These are phyloP conservation scores for Drosophila biarmipes DNA, from an alignment of 1,140 invertebrate species.

Conservation along the genomic window DNA sequence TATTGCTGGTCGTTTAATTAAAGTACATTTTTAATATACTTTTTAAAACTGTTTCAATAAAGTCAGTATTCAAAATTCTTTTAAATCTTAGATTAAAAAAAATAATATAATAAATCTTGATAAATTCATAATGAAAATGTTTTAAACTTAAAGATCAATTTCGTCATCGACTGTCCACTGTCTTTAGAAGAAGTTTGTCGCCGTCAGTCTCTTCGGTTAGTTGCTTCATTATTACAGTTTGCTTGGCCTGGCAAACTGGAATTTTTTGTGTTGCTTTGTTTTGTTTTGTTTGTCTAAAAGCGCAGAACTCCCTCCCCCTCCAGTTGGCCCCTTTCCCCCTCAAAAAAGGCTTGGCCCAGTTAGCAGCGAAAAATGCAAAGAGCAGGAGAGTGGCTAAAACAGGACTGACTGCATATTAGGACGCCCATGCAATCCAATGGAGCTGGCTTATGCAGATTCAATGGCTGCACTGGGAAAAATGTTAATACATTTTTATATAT, in stretches of 20 bases:
- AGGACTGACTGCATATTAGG: conserved; percentile 68
- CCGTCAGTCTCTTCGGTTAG: conserved; percentile 22
- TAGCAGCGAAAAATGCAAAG: conserved; percentile 46
- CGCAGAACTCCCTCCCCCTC: conserved; percentile 12
- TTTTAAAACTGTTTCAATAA: background rate
- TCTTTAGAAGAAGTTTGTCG: conserved; percentile 28
- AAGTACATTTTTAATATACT: too few species aligned
- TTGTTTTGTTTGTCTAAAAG: conserved; percentile 47
- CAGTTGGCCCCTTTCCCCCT: background rate
- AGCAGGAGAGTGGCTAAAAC: conserved; percentile 45
- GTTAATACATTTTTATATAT: too few species aligned
- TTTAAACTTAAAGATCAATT: background rate
- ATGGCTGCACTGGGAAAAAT: conserved; percentile 10
- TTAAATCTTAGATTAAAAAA: too few species aligned
- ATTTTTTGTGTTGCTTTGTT: conserved; percentile 56
- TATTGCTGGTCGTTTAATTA: too few species aligned
- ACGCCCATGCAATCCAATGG: conserved; percentile 58
- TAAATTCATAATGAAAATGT: background rate
- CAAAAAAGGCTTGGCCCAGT: conserved; percentile 67
- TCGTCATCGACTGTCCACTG: background rate
- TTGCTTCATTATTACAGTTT: conserved; percentile 59
- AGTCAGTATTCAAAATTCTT: background rate
- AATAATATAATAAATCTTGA: too few species aligned
- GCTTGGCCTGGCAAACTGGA: conserved; percentile 61
- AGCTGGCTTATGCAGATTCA: conserved; percentile 42